Conservation (phyloP, 1,140 invertebrate species). For the Leptestheria dahalacensis region DNA sequence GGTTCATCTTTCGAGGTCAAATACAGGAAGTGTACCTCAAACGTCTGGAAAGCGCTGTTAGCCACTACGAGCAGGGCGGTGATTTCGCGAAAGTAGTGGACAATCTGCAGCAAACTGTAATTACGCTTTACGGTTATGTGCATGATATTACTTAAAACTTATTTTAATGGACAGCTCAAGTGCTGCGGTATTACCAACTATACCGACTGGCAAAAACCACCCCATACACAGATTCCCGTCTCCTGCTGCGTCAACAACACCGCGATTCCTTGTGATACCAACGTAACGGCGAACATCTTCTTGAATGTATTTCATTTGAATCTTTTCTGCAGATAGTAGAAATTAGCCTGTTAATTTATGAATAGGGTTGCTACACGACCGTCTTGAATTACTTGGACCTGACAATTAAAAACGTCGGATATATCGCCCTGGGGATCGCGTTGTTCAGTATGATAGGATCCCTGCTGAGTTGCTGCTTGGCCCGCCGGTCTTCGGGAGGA, state of each 20-base stretch:
- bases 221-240: constrained; percentile 35
- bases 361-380: constrained; percentile 57
- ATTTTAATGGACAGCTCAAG: constrained; percentile 40
- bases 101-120: constrained; percentile 52
- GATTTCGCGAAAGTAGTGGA: constrained; percentile 45
- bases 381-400: constrained; percentile 49
- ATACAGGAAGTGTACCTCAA: constrained; percentile 49
- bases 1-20: constrained; percentile 48
- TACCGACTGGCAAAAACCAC: constrained; percentile 50
- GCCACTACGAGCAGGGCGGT: constrained; percentile 41
- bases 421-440: constrained; percentile 48
- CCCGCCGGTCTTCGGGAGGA: constrained; percentile 58
- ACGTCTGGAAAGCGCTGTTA: constrained; percentile 47
- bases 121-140: constrained; percentile 20
- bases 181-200: constrained; percentile 61
- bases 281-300: constrained; percentile 42
- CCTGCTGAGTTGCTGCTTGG: constrained; percentile 54
- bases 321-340: background rate
- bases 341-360: constrained; percentile 17
- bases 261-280: constrained; percentile 35
- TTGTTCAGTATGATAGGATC: constrained; percentile 56
- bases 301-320: background rate
- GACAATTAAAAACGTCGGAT: constrained; percentile 50
- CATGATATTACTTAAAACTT: background rate
- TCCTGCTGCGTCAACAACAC: constrained; percentile 45